A percentile compares a stretch with the other conserved stretches of the same genome.
Evolutionary conservation across 2,888 invertebrate species (phyloP).

Genomic region (Amphipoea lucens): DNA sequence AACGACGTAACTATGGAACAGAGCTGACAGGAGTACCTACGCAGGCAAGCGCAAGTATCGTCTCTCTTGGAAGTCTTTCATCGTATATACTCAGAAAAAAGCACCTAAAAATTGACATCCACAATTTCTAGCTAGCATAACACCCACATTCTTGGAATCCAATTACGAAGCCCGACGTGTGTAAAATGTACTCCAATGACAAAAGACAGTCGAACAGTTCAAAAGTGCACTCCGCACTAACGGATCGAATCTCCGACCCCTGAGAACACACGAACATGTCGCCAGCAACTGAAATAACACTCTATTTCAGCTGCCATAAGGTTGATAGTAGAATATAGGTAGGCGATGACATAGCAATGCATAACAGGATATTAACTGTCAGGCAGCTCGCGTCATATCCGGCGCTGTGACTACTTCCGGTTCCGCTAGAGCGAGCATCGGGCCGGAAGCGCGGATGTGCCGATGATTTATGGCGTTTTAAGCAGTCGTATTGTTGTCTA

Average conservation of each 20-base stretch:
- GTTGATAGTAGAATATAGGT: constrained; percentile 21
- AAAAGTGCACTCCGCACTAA: constrained; percentile 60
- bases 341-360: constrained; percentile 66
- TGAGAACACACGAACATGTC: constrained; percentile 27
- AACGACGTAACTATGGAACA: no score
- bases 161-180: constrained; percentile 42
- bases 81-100: not conserved
- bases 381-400: constrained; percentile 82
- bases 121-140: not conserved
- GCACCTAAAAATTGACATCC: not conserved
- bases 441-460: constrained; percentile 65
- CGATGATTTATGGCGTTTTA: constrained; percentile 69
- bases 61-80: not conserved
- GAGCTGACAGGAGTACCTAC: no score
- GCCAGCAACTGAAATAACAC: constrained; percentile 20
- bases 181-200: constrained; percentile 48
- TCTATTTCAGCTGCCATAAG: constrained; percentile 30
- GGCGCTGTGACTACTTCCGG: constrained; percentile 81
- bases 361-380: constrained; percentile 81
- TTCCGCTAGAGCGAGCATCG: constrained; percentile 71
- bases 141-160: constrained; percentile 29
- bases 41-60: not conserved
- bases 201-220: constrained; percentile 52
- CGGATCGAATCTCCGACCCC: constrained; percentile 46
- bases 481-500: constrained; percentile 64